These are phyloP conservation scores for Dunckerocampus dactyliophorus DNA, from an alignment of 2,113 vertebrate genomes.

Conservation along the genomic window DNA sequence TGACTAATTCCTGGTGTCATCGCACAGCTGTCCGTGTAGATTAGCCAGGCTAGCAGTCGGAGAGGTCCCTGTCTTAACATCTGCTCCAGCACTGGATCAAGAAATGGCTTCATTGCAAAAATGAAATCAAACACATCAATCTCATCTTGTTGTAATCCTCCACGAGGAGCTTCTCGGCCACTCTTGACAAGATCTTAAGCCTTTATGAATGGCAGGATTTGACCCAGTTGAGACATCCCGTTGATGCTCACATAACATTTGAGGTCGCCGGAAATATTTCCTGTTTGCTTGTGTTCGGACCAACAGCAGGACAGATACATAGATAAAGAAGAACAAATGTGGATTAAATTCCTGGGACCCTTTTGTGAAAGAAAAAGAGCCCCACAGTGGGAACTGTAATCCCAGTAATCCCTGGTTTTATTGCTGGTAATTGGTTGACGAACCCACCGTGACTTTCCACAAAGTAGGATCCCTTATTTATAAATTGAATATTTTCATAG, in stretches of 20 bases:
- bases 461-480: no score
- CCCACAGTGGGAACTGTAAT: no score
- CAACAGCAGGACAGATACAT: neutral
- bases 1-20: slow-evolving; percentile 59
- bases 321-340: neutral
- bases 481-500: no score
- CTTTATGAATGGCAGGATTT: neutral
- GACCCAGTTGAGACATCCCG: no score
- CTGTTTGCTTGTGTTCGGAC: slow-evolving; percentile 15
- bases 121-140: slow-evolving; percentile 6
- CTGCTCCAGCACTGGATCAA: slow-evolving; percentile 23
- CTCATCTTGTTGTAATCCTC: slow-evolving; percentile 7
- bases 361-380: no score
- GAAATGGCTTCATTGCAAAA: slow-evolving; percentile 4
- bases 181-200: slow-evolving; percentile 7
- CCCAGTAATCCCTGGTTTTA: no score
- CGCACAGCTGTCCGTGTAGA: slow-evolving; percentile 60
- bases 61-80: slow-evolving; percentile 37
- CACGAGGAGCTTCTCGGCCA: neutral
- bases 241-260: slow-evolving; percentile 19
- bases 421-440: no score
- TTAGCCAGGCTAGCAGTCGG: slow-evolving; percentile 55
- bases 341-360: no score
- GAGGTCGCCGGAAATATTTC: neutral
- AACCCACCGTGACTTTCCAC: no score